Percentiles rank a stretch among this genome's conserved stretches.
Evolutionary conservation across 2,888 invertebrate species (phyloP).

Genomic region (Caenorhabditis panamensis): DNA sequence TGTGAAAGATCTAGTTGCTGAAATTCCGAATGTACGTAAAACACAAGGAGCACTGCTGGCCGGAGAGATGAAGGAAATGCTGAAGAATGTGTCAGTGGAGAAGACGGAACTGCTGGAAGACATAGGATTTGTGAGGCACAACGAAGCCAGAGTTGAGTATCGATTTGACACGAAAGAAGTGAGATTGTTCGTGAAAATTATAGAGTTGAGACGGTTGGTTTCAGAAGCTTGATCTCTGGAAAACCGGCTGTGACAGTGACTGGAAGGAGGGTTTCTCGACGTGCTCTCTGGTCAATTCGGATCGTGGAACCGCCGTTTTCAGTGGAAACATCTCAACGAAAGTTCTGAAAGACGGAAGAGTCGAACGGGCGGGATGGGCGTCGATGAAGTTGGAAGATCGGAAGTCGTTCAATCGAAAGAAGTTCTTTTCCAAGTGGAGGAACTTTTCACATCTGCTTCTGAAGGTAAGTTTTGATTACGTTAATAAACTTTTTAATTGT

Average conservation of each 20-base stretch:
- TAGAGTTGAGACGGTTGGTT: too few species aligned
- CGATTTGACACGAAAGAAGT: constrained; percentile 75
- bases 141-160: constrained; percentile 76
- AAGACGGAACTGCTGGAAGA: constrained; percentile 67
- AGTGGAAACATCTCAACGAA: constrained; percentile 67
- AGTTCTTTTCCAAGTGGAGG: constrained; percentile 73
- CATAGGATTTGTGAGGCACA: constrained; percentile 68
- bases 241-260: constrained; percentile 77
- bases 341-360: constrained; percentile 75
- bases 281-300: constrained; percentile 68
- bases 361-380: constrained; percentile 79
- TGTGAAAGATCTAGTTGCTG: constrained; percentile 70
- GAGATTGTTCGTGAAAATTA: neutral
- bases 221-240: constrained; percentile 68
- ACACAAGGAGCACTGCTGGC: constrained; percentile 66
- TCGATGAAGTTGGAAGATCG: constrained; percentile 77
- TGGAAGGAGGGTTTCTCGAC: constrained; percentile 79
- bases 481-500: too few species aligned
- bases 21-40: constrained; percentile 67
- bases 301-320: constrained; percentile 74
- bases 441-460: constrained; percentile 78
- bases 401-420: constrained; percentile 74
- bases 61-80: constrained; percentile 61
- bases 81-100: constrained; percentile 55
- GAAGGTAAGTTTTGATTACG: constrained; percentile 67